Evolutionary conservation across 2,888 invertebrate genomes (phyloP), one percentile per base, ranked within the genome.

Genomic region (Polia nebulosa): DNA sequence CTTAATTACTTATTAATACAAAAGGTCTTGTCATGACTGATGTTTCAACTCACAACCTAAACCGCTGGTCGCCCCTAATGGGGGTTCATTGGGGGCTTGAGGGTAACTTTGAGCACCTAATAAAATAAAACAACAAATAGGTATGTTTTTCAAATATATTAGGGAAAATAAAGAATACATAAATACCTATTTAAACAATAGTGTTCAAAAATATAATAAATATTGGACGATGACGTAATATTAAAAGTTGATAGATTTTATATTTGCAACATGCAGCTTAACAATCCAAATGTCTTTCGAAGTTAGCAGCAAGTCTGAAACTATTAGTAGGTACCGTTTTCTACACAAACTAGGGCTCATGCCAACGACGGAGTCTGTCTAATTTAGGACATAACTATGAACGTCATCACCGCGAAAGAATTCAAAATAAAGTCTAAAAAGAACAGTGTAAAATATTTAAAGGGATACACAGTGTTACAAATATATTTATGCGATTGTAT

Each of bases 111-210:
- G n/a, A n/a, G n/a, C n/a, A n/a, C n/a, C n/a, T 20, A 6, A 49
- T 27, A 1, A 52, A 44, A 53, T n/a, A 53, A 56, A 67, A 47
- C 27, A 29, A 66, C 15, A 53, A 55, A 2, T 4, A 47, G 5
- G 3, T 39, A 3, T 11, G 8, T 41, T 39, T 68, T 57, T 15
- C 5, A 68, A 41, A 49, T 67, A 68, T 68, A 68, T 49, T 68
- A 20, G 27, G 1, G n/a, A 8, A 57, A 67, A 20, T 29, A 47
- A 32, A 27, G 34, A 15, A 57, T 15, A 34, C n/a, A 49, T 27
- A 41, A 15, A 11, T 47, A n/a, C n/a, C n/a, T n/a, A 20, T 29
- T 32, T 20, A 39, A 15, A 34, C 47, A 57, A 56, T n/a, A 22
- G 0, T 45, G 8, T 45, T 65, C 13, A 45, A 55, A 34, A 36